Conservation (phyloP, 92 coral and sea anemone genomes). For the Ricordea florida region DNA sequence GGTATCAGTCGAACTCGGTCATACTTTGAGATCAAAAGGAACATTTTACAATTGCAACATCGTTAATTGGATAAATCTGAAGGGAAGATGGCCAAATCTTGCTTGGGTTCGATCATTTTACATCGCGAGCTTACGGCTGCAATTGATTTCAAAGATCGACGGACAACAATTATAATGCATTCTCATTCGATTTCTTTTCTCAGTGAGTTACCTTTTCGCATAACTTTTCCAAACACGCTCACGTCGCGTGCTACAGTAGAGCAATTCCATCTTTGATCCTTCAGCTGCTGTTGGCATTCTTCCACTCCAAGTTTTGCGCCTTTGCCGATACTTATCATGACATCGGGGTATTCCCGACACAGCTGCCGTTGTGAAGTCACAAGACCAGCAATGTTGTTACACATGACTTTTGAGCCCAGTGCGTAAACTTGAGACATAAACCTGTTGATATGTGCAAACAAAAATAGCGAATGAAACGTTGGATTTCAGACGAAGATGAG, state of each 20-base stretch:
- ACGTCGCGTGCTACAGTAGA: slow-evolving; percentile 91
- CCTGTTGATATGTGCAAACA: slow-evolving; percentile 57
- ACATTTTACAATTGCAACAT: too few relatives aligned
- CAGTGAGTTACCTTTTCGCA: slow-evolving; percentile 85
- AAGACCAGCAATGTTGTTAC: slow-evolving; percentile 85
- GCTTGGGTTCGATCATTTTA: too few relatives aligned
- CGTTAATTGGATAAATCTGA: too few relatives aligned
- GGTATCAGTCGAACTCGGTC: too few relatives aligned
- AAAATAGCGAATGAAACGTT: background rate
- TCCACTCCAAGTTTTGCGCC: slow-evolving; percentile 94
- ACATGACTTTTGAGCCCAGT: slow-evolving; percentile 95
- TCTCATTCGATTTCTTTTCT: too few relatives aligned
- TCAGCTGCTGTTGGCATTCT: slow-evolving; percentile 91
- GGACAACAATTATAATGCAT: too few relatives aligned
- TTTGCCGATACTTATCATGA: slow-evolving; percentile 95
- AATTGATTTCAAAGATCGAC: too few relatives aligned
- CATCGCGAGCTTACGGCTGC: too few relatives aligned
- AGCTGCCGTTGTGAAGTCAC: slow-evolving; percentile 84
- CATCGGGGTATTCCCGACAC: slow-evolving; percentile 94
- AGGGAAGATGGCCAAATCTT: too few relatives aligned
- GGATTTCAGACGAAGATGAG: too few relatives aligned
- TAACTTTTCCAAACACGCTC: slow-evolving; percentile 94
- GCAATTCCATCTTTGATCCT: slow-evolving; percentile 93
- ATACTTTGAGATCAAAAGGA: too few relatives aligned
- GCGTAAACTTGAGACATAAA: slow-evolving; percentile 97